Evolutionary conservation across 2,888 invertebrate genomes (phyloP).

Genomic region (Machimus rusticus): DNA sequence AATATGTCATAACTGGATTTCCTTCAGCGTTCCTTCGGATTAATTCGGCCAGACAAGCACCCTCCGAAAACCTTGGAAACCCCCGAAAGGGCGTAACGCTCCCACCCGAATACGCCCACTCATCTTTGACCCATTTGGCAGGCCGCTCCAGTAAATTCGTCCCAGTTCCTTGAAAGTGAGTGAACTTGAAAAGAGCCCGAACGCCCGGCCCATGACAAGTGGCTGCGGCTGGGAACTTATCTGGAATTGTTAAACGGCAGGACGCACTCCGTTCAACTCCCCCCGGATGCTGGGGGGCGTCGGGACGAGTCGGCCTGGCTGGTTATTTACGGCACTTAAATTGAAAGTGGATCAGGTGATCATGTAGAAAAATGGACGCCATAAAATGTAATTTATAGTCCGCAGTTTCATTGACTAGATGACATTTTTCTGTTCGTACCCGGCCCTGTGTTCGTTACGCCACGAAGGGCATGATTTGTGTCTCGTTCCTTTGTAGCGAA

Average conservation of each 20-base stretch:
- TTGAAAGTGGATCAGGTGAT: slow-evolving; percentile 40
- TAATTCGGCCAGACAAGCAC: background rate
- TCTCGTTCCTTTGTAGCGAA: background rate
- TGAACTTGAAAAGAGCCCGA: slow-evolving; percentile 1
- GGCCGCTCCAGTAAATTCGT: slow-evolving; percentile 3
- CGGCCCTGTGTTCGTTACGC: background rate
- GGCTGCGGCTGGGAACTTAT: slow-evolving; percentile 2
- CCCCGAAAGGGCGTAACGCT: background rate
- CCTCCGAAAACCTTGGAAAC: background rate
- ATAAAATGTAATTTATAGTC: slow-evolving; percentile 38
- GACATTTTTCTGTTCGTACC: slow-evolving; percentile 34
- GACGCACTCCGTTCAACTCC: background rate
- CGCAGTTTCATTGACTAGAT: slow-evolving; percentile 33
- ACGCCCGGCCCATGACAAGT: background rate
- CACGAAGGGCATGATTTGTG: slow-evolving; percentile 7
- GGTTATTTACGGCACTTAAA: slow-evolving; percentile 36
- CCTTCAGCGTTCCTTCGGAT: background rate
- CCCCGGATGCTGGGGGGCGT: background rate
- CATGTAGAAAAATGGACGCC: slow-evolving; percentile 35
- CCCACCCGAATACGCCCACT: background rate
- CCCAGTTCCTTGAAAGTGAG: background rate
- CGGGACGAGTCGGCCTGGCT: background rate
- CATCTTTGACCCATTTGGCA: slow-evolving; percentile 8
- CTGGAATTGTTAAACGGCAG: background rate
- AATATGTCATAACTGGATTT: slow-evolving; percentile 42